Percentiles rank a stretch among this genome's conserved stretches.
Conservation (phyloP, 2,888 invertebrate genomes). For the Hyposoter dolosus region DNA sequence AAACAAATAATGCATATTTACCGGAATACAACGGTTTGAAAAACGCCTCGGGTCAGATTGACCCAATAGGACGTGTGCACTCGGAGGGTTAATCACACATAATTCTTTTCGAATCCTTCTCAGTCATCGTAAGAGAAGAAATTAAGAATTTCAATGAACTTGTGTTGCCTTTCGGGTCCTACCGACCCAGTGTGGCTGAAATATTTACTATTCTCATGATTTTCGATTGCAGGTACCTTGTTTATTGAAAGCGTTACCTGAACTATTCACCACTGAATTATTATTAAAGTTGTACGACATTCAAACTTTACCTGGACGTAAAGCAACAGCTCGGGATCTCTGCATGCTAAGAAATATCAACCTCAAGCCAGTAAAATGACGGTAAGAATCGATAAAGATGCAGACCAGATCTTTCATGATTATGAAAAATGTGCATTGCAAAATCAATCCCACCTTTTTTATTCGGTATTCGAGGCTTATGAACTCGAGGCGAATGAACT, state of each 20-base stretch:
- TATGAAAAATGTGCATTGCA: background rate
- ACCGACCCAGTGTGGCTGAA: background rate
- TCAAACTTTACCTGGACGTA: constrained; percentile 90
- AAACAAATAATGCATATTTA: background rate
- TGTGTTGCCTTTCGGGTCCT: background rate
- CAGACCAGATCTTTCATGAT: background rate
- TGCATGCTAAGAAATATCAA: constrained; percentile 94
- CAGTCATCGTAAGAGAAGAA: too few species aligned
- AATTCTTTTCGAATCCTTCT: too few species aligned
- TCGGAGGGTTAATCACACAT: too few species aligned
- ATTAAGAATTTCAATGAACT: too few species aligned
- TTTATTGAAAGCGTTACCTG: constrained; percentile 92
- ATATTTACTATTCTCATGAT: background rate
- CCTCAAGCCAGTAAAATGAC: constrained; percentile 86
- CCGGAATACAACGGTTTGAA: too few species aligned
- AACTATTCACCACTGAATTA: constrained; percentile 90
- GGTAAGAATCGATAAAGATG: background rate
- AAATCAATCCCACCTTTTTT: background rate
- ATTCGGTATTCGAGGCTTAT: background rate
- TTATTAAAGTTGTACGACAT: constrained; percentile 93
- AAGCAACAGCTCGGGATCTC: constrained; percentile 94
- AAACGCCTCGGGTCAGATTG: too few species aligned
- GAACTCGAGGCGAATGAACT: too few species aligned
- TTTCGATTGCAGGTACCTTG: constrained; percentile 87
- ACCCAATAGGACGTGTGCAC: too few species aligned